Base-by-base conservation (phyloP, 1,140 invertebrate species). In the Vanessa atalanta region DNA sequence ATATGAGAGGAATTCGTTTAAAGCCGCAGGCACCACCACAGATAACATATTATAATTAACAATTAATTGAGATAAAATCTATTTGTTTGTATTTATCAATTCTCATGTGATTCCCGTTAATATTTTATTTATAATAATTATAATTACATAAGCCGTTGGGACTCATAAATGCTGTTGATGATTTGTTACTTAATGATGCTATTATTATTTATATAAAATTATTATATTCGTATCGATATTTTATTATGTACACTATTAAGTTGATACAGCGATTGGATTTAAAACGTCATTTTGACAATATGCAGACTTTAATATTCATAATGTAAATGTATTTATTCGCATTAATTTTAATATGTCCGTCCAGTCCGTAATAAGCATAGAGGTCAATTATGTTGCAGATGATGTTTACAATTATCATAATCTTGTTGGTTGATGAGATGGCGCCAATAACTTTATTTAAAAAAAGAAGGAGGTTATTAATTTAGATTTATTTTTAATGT, bases 1-100 rank as follows among this genome's bases (percentile, higher is more conserved):
- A 50, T 14, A n/a, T 50, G 48, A 15, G 48, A 14, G 5, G 48
- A 6, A 50, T 50, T 15, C 48, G 13, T 50, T 50, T n/a, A 60
- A 31, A 43, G 57, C 31, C 31, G 23, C 23, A 31, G 57, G 57
- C 57, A 31, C 20, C 11, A 23, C 13, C 31, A 57, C 16, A 8
- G 53, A 57, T 57, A 57, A 57, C 9, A 43, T 43, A 57, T 23
- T 26, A 61, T 61, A 61, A 61, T 61, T 61, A 61, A 61, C 26
- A 61, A 61, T 61, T 61, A 61, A 61, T 61, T 37, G 57, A 37
- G 57, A 61, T 61, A 61, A 61, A 61, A 61, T 61, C 26, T 61
- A 57, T 57, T 53, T 53, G 55, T 57, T 61, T 61, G 57, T 61
- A 15, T 61, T 61, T 61, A 61, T 31, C 57, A 61, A 61, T 37